Evolutionary conservation across 1,140 invertebrate species (phyloP).

Genomic region (fruit fly (Drosophila melanogaster)): Release_6_plus_ISO1_MT NT_037436.4:16940501-16941000

Average conservation of each 20-base stretch:
- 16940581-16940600: constrained; percentile 77
- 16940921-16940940: constrained; percentile 58
- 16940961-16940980: constrained; percentile 31
- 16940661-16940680: constrained; percentile 88
- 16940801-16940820: constrained; percentile 88
- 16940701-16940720: constrained; percentile 90
- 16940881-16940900: constrained; percentile 20
- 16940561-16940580: constrained; percentile 89
- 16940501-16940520: constrained; percentile 90
- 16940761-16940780: constrained; percentile 88
- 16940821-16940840: constrained; percentile 16
- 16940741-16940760: constrained; percentile 87
- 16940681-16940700: constrained; percentile 88
- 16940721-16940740: constrained; percentile 89
- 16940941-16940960: constrained; percentile 63
- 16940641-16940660: constrained; percentile 87
- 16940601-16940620: too few species aligned
- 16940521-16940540: constrained; percentile 89
- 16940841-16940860: constrained; percentile 48
- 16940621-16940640: constrained; percentile 82
- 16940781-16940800: constrained; percentile 88
- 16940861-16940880: constrained; percentile 33
- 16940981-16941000: constrained; percentile 55
- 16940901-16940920: constrained; percentile 34
- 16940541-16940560: constrained; percentile 90